Evolutionary conservation across 2,797 vertebrate genomes (phyloP).

Genomic region (Taenioides sp.): DNA sequence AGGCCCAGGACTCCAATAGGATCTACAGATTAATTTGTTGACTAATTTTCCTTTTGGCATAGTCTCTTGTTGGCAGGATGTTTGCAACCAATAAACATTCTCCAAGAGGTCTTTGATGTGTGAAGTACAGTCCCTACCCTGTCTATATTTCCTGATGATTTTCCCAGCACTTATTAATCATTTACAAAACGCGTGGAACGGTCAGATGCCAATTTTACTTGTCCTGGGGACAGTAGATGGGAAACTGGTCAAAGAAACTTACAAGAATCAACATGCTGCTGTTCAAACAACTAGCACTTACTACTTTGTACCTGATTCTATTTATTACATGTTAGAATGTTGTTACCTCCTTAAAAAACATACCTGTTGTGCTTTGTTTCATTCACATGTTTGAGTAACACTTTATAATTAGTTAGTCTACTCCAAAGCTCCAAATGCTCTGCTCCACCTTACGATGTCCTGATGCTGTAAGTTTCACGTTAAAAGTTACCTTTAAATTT

Average conservation of each 20-base stretch:
- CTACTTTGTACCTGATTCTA: background rate
- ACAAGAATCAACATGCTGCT: background rate
- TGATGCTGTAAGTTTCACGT: too few relatives aligned
- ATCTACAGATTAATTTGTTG: constrained; percentile 8
- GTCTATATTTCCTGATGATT: background rate
- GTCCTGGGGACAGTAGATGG: background rate
- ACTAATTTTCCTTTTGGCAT: background rate
- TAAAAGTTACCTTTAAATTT: too few relatives aligned
- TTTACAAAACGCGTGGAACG: background rate
- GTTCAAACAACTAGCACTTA: background rate
- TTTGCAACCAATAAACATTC: background rate
- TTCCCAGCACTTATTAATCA: constrained; percentile 1
- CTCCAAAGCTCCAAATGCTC: too few relatives aligned
- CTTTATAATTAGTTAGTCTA: too few relatives aligned
- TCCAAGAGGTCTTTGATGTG: background rate
- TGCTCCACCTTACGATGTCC: too few relatives aligned
- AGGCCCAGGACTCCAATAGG: constrained; percentile 3
- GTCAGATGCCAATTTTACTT: background rate
- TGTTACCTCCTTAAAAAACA: too few relatives aligned
- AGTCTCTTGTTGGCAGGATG: background rate
- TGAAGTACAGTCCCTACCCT: background rate
- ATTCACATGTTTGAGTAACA: too few relatives aligned
- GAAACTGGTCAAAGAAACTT: background rate
- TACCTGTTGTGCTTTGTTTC: too few relatives aligned
- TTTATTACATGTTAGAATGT: background rate